Conservation (phyloP, 23 tunicate species). For the Aplidium turbinatum region DNA sequence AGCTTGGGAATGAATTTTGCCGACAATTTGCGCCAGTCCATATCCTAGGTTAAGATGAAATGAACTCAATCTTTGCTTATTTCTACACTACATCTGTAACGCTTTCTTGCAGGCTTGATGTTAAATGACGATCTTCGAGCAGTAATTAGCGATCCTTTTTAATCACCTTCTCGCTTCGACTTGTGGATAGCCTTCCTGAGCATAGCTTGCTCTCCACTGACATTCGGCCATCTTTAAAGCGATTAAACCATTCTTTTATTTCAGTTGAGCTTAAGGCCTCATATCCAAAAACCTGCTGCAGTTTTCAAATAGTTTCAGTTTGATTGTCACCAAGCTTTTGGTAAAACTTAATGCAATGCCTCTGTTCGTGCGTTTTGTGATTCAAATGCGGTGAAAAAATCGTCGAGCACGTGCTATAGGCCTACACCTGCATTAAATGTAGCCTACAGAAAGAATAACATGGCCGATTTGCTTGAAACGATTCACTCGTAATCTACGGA, state of each 20-base stretch:
- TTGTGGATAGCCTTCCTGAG: constrained; percentile 44
- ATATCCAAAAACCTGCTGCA: constrained; percentile 36
- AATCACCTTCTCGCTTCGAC: constrained; percentile 34
- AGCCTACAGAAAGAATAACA: too few species aligned
- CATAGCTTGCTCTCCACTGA: constrained; percentile 36
- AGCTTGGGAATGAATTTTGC: constrained; percentile 37
- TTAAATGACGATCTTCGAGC: constrained; percentile 40
- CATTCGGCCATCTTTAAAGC: constrained; percentile 29
- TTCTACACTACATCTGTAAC: constrained; percentile 31
- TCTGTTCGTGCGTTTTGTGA: constrained; percentile 36
- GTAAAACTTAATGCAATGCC: constrained; percentile 38
- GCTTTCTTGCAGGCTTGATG: constrained; percentile 20
- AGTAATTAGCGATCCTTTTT: constrained; percentile 18
- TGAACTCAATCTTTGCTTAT: constrained; percentile 32
- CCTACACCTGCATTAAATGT: too few species aligned
- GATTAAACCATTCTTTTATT: constrained; percentile 37
- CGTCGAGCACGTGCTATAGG: too few species aligned
- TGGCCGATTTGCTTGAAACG: too few species aligned
- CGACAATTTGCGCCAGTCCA: constrained; percentile 21
- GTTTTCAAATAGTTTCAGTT: constrained; percentile 34
- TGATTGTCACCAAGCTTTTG: constrained; percentile 37
- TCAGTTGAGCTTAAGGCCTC: constrained; percentile 35
- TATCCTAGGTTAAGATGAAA: constrained; percentile 35
- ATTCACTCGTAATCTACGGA: too few species aligned
- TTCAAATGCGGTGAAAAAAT: too few species aligned